Base-by-base conservation (phyloP, 2,797 vertebrate species). In the Mastacembelus armatus region DNA sequence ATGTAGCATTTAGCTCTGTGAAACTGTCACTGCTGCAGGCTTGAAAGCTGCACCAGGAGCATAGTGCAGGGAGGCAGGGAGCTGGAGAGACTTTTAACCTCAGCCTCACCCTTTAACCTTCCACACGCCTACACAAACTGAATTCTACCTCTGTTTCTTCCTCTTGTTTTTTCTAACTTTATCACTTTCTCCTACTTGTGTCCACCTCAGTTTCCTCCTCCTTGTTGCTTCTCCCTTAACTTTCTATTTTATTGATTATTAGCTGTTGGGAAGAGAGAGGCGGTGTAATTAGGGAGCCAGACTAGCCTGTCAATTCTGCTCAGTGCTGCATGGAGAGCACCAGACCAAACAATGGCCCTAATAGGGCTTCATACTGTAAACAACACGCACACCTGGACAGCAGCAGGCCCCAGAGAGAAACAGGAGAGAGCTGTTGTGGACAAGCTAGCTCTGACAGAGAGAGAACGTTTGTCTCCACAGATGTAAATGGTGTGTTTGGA, bases 361-460 rank as follows among this genome's bases (percentile, higher is more conserved):
- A 93, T 94, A 92, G 84, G 88, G 71, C 81, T 83, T 89, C 87
- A 80, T 77, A 87, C 84, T 91, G 89, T 92, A 93, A 93, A 93
- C 92, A 92, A 88, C 91, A 93, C 84, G 90, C 85, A 88, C 89
- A 87, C 91, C 89, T 89, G 88, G 90, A 90, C 86, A 89, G 85
- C 85, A 65, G 69, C 33, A 1, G 57, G 33, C 71, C 79, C 78
- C 38, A 2, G 81, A 73, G 86, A 72, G 44, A 26, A 63, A 16
- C 69, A 5, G 52, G 56, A 59, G 67, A 45, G 48, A 66, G 73
- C 24, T 44, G 63, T 54, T 73, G 72, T 69, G 15, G 21, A 68
- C 61, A 54, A 80, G 76, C 83, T 71, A 61, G 52, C 49, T 11
- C 63, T 35, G 48, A 84, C 67, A 42, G 68, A 75, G 77, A 75